Evolutionary conservation across 2,888 invertebrate species (phyloP).

Genomic region (Tinea semifulvella): DNA sequence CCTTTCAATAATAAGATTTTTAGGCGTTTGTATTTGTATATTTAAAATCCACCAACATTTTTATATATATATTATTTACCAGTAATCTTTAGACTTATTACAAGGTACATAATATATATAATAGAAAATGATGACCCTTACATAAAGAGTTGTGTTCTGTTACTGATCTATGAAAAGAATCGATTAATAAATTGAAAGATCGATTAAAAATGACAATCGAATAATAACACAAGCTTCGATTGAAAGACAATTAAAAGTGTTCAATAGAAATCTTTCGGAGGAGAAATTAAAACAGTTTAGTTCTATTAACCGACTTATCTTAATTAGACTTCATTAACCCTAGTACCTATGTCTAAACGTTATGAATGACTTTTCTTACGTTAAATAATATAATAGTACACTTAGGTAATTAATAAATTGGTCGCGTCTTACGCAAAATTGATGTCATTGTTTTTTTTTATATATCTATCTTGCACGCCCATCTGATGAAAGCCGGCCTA

Average conservation of each 20-base stretch:
- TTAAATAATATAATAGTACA: background rate
- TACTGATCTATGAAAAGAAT: background rate
- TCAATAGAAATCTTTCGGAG: background rate
- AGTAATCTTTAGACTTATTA: too few relatives aligned
- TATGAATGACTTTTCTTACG: background rate
- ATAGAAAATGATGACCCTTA: too few relatives aligned
- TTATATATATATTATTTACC: too few relatives aligned
- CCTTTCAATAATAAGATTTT: too few relatives aligned
- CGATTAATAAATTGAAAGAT: constrained; percentile 13
- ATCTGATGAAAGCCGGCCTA: too few relatives aligned
- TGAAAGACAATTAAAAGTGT: constrained; percentile 19
- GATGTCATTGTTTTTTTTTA: too few relatives aligned
- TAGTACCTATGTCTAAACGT: too few relatives aligned
- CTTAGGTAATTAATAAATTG: background rate
- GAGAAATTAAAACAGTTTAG: constrained; percentile 34
- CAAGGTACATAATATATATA: too few relatives aligned
- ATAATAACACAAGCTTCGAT: constrained; percentile 33
- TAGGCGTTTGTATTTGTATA: too few relatives aligned
- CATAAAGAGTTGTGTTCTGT: constrained; percentile 5
- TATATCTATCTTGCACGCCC: too few relatives aligned
- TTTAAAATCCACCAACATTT: too few relatives aligned
- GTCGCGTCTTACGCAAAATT: too few relatives aligned
- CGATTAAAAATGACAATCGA: constrained; percentile 33
- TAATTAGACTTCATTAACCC: background rate
- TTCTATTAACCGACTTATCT: background rate